Conservation (phyloP, 2,797 vertebrate genomes). For the Lagocephalus sceleratus region DNA sequence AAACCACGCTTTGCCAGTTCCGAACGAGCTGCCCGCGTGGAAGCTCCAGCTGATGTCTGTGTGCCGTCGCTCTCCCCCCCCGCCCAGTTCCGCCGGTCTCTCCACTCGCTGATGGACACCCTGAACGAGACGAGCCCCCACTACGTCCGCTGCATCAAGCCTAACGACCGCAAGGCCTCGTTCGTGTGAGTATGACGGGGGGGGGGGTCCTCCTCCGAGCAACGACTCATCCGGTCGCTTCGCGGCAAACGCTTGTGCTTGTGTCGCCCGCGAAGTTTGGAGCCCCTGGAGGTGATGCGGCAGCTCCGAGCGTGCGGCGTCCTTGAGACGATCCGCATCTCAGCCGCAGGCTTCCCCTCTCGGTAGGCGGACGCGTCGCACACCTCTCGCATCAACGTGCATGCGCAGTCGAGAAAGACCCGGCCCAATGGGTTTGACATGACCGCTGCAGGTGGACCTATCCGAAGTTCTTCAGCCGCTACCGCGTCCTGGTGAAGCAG, state of each 20-base stretch:
- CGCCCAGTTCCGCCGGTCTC: conserved; percentile 91
- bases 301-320: conserved; percentile 95
- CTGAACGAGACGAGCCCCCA: conserved; percentile 94
- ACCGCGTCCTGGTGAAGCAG: conserved; percentile 92
- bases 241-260: not conserved
- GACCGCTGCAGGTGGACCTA: conserved; percentile 88
- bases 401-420: not conserved
- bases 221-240: not conserved
- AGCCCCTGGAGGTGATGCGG: conserved; percentile 90
- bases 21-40: too few relatives aligned
- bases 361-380: conserved; percentile 73
- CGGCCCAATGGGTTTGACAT: not conserved
- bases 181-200: conserved; percentile 83
- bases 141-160: conserved; percentile 97
- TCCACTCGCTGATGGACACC: conserved; percentile 93
- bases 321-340: conserved; percentile 95
- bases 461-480: conserved; percentile 96
- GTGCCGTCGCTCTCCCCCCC: not conserved
- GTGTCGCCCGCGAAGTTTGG: conserved; percentile 76
- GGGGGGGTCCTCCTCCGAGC: not conserved
- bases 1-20: too few relatives aligned
- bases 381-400: not conserved
- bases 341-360: conserved; percentile 95
- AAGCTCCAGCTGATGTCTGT: not conserved
- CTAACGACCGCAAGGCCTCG: conserved; percentile 89